Percentiles rank a stretch among this genome's conserved stretches.
phyloP scores from a whole-genome alignment of 2,113 vertebrate genomes.

The Cercopithecus mona region DNA sequence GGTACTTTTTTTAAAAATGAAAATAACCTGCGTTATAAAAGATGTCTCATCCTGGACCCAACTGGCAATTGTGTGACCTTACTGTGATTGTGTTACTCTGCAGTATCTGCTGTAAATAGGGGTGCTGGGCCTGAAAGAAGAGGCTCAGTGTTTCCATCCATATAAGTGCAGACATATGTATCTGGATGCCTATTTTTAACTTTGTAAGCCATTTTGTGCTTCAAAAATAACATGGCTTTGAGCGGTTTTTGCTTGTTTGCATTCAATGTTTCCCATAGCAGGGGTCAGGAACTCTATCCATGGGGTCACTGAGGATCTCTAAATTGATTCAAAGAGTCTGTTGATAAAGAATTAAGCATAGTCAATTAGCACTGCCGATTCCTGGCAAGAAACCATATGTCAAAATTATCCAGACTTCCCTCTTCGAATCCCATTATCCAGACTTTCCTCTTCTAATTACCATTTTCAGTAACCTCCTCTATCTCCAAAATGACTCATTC shows the following conservation, averaged over 20 bases:
- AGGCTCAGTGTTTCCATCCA: slow-evolving; percentile 17
- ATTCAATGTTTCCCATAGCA: slow-evolving; percentile 30
- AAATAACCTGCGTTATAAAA: background rate
- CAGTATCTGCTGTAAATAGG: background rate
- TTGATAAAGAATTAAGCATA: slow-evolving; percentile 62
- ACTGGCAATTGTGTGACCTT: background rate
- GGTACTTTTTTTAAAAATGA: background rate
- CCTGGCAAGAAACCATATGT: slow-evolving; percentile 43
- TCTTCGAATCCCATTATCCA: background rate
- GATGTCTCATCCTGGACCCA: background rate
- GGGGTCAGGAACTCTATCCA: slow-evolving; percentile 52
- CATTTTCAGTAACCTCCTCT: background rate
- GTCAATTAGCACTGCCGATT: slow-evolving; percentile 18
- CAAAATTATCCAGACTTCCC: slow-evolving; percentile 25
- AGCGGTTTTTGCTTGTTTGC: slow-evolving; percentile 54
- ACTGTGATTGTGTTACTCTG: background rate
- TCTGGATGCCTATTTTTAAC: slow-evolving; percentile 71
- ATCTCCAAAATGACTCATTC: background rate
- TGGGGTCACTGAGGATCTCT: slow-evolving; percentile 49
- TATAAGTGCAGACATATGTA: slow-evolving; percentile 51
- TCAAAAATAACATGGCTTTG: slow-evolving; percentile 63
- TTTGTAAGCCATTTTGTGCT: slow-evolving; percentile 44
- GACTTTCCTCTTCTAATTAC: background rate
- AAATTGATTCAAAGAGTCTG: slow-evolving; percentile 59
- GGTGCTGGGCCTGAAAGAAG: background rate